These are phyloP conservation scores for Drosophila bocqueti DNA, from an alignment of 1,140 invertebrate species.

Conservation along the genomic window DNA sequence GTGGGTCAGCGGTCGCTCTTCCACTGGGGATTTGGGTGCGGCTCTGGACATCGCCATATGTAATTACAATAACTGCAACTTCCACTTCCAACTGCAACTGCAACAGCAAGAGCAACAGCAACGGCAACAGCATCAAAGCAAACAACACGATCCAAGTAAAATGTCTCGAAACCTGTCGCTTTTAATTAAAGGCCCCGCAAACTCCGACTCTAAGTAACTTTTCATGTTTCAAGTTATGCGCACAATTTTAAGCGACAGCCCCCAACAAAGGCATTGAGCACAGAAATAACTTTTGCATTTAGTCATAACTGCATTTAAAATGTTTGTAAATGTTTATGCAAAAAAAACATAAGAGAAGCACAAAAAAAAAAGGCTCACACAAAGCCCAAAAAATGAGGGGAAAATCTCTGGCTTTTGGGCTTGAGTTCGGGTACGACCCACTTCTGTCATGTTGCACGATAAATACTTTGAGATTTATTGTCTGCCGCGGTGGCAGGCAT, in stretches of 20 bases:
- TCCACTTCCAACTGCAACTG: conserved; percentile 31
- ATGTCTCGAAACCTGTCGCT: conserved; percentile 78
- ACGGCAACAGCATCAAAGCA: conserved; percentile 62
- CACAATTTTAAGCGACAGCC: conserved; percentile 78
- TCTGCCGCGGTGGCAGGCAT: conserved; percentile 77
- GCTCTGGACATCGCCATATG: conserved; percentile 61
- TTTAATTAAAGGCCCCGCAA: conserved; percentile 79
- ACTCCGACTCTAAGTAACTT: conserved; percentile 77
- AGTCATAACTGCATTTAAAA: conserved; percentile 82
- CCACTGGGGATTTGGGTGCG: conserved; percentile 46
- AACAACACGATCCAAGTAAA: conserved; percentile 64
- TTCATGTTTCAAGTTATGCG: conserved; percentile 78
- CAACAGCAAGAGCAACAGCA: conserved; percentile 2
- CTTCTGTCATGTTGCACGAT: conserved; percentile 82
- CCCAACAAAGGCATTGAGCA: conserved; percentile 46
- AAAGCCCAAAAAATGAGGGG: conserved; percentile 30
- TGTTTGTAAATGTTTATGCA: conserved; percentile 61
- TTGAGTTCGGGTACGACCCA: conserved; percentile 65
- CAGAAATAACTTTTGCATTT: conserved; percentile 76
- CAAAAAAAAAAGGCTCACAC: conserved; percentile 19
- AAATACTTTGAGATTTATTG: conserved; percentile 81
- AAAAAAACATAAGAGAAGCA: conserved; percentile 27
- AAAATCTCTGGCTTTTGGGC: conserved; percentile 31
- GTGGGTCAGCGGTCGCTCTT: conserved; percentile 46
- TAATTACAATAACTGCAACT: conserved; percentile 81